Evolutionary conservation across 1,140 invertebrate genomes (phyloP), one percentile per base, ranked within the genome.

Genomic region (Bombus superbus): DNA sequence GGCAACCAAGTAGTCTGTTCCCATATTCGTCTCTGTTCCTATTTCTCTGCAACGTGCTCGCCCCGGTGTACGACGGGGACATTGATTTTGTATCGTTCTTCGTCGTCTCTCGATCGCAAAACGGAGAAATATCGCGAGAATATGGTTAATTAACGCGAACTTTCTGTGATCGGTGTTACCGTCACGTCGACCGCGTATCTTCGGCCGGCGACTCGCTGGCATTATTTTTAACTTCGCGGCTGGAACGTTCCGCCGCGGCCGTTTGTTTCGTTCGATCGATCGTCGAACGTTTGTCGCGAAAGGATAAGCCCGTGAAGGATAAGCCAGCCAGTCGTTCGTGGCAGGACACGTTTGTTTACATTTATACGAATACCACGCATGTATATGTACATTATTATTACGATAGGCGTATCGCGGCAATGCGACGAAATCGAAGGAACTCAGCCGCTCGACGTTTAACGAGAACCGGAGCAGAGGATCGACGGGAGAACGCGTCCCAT

Each of bases 11-110:
- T 92, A 92, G 90, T 92, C 83, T 92, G 89, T 94, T 89, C 92
- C 91, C 91, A 91, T 93, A 92, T 93, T 92, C 87, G 87, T 93
- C 92, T 93, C 87, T 92, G 92, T 92, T 93, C 92, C 91, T 92
- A 93, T 88, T 66, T 92, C 88, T 87, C 72, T 87, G 72, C 79
- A 78, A 82, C 62, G 83, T 69, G 5, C 47, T 62, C 57, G 66
- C 18, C 35, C 28, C 28, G 71, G 28, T 66, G 32, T 38, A 66
- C 80, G n/a, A 18, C 75, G 73, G 28, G 38, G 47, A 32, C 13
- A 32, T 72, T 80, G 76, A 62, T 62, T 83, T 85, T 72, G 38
- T 80, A 85, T 72, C 76, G 53, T 72, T 73, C 68, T 72, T 79
- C 83, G n/a, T 80, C 83, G 83, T 73, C 47, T 72, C 66, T 42